Percentiles rank a stretch among this genome's conserved stretches.
Conservation (phyloP, 2,113 vertebrate species). For the Dolichotis patagonum region DNA sequence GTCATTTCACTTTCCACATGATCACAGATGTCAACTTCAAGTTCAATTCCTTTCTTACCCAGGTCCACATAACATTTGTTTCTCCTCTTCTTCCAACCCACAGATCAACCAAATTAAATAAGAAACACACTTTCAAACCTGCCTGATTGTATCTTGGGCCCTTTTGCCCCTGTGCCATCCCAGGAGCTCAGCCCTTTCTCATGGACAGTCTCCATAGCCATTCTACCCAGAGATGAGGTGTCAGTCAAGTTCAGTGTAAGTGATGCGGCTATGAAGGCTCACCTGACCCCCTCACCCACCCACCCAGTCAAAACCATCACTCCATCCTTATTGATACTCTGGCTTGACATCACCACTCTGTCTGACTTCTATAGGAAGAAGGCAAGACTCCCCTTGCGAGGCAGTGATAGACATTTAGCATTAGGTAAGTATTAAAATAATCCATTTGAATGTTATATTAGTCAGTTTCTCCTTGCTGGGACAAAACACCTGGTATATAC, state of each 20-base stretch:
- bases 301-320: neutral
- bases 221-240: neutral
- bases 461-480: neutral
- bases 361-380: neutral
- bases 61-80: neutral
- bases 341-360: no score
- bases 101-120: neutral
- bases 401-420: neutral
- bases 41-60: conserved; percentile 18
- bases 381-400: neutral
- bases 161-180: neutral
- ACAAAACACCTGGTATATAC: neutral
- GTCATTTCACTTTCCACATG: neutral
- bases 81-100: neutral
- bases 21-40: conserved; percentile 11
- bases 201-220: neutral
- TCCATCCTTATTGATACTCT: neutral
- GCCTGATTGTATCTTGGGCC: no score
- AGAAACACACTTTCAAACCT: neutral
- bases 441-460: neutral
- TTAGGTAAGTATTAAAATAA: neutral
- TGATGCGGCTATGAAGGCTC: neutral
- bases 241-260: neutral
- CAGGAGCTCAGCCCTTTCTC: neutral
- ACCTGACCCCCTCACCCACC: neutral